Base-by-base conservation (phyloP, 2,113 vertebrate genomes). In the Piprites chloris region DNA sequence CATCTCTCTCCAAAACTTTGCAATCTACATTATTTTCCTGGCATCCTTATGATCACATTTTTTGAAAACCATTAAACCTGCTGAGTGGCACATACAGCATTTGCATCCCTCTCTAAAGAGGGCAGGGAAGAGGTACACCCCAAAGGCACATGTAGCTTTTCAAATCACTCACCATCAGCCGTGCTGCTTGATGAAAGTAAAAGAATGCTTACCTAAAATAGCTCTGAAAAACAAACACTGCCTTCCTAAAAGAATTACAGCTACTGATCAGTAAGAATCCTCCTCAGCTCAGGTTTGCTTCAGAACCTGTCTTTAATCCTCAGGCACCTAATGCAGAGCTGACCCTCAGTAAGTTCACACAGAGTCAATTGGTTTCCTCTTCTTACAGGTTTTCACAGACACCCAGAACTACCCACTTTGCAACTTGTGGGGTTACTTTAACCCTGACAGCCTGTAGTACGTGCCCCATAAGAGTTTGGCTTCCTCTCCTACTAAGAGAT, bases 41-140 rank as follows among this genome's bases (percentile, higher is more conserved):
- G 61, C 28, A 85, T n/a, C 21, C 19, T 79, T 53, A 33, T 6
- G 10, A n/a, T 46, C 14, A n/a, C 2, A 0, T 23, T 68, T 68
- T 24, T 32, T 55, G 23, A 47, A 93, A 89, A 39, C 4, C 14
- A 50, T 41, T 39, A 14, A 63, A 14, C 11, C 15, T 39, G 27
- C 41, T 17, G 27, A 71, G 59, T 33, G 47, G 30, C 12, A 80
- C 42, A 47, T 1, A 39, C 6, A 74, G 22, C 30, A 63, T 49
- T 52, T 26, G 58, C 21, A 74, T 5, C 41, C 37, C 23, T 39
- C 24, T n/a, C 39, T 41, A 21, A 55, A 47, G 9, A 39, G 6
- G 14, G 12, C 15, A 27, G 1, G 14, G 24, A 16, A 27, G 1
- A 1, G 18, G 2, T 12, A 47, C 4, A 42, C 2, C 21, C 35